A percentile compares a stretch with the other conserved stretches of the same genome.
These are phyloP conservation scores for Sebastes alutus DNA, from an alignment of 2,797 vertebrate species.

Conservation along the genomic window DNA sequence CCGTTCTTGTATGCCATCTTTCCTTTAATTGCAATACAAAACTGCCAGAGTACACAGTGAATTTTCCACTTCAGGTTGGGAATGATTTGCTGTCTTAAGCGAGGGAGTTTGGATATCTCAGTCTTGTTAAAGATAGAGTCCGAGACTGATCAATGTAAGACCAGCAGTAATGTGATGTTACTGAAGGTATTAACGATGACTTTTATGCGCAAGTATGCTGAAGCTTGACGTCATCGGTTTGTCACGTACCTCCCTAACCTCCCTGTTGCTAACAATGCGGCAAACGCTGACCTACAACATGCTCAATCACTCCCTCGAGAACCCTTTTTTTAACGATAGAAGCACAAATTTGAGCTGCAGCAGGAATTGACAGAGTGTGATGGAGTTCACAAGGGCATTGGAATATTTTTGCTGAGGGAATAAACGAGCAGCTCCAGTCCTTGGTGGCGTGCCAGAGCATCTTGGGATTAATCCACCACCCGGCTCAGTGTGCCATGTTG, in stretches of 20 bases:
- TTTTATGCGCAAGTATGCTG: background rate
- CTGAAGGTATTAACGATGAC: background rate
- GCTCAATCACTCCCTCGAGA: constrained; percentile 1
- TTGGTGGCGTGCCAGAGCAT: constrained; percentile 41
- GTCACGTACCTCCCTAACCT: background rate
- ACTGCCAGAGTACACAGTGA: rapidly evolving
- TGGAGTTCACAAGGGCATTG: constrained; percentile 36
- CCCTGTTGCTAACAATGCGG: background rate
- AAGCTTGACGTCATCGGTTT: background rate
- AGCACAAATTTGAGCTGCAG: constrained; percentile 7
- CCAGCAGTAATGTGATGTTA: background rate
- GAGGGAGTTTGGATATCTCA: background rate
- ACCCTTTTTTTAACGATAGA: constrained; percentile 1
- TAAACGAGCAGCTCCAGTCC: constrained; percentile 25
- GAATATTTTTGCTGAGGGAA: constrained; percentile 45
- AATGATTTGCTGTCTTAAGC: background rate
- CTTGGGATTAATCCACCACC: constrained; percentile 45
- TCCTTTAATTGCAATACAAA: background rate
- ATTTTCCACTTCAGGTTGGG: background rate
- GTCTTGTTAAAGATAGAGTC: background rate
- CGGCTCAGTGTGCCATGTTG: constrained; percentile 10
- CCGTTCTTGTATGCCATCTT: background rate
- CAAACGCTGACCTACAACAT: constrained; percentile 5
- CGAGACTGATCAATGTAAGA: background rate
- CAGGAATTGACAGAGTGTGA: constrained; percentile 20